A percentile compares a stretch with the other conserved stretches of the same genome.
Evolutionary conservation across 2,113 vertebrate species (phyloP).

Genomic region (Rhipidura dahli): DNA sequence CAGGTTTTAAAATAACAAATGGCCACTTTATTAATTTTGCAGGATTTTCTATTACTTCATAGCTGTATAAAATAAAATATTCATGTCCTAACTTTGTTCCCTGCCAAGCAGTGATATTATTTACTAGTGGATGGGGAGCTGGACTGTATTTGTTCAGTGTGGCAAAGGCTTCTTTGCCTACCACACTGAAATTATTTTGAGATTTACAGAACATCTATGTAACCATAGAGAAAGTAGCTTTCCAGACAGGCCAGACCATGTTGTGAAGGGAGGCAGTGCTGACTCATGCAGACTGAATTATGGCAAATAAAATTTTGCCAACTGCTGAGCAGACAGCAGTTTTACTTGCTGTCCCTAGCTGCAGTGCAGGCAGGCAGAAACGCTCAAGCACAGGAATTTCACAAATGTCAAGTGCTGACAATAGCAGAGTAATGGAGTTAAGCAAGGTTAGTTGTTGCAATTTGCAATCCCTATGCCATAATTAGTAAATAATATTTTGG

Average conservation of each 20-base stretch:
- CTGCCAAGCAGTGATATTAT: not conserved
- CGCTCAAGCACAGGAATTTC: not conserved
- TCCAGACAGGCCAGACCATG: not conserved
- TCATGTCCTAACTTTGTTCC: not conserved
- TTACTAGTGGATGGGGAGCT: not conserved
- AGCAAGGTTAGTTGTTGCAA: not conserved
- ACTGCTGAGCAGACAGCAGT: constrained; percentile 17
- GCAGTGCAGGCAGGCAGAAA: not conserved
- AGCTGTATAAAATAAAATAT: constrained; percentile 7
- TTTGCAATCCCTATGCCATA: not conserved
- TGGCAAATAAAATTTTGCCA: constrained; percentile 25
- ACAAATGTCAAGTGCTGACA: not conserved
- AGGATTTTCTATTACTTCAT: not conserved
- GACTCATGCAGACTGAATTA: constrained; percentile 33
- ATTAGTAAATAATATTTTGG: not conserved
- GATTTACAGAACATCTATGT: constrained; percentile 2
- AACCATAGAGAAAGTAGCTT: constrained; percentile 15
- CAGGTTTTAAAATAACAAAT: not conserved
- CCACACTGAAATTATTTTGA: not conserved
- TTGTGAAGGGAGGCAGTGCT: not conserved
- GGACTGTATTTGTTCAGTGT: not conserved
- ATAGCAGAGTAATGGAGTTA: not conserved
- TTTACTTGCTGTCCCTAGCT: not conserved
- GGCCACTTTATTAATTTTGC: not conserved
- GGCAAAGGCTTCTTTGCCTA: not conserved